phyloP scores from a whole-genome alignment of 2,888 invertebrate species.

The Drosophila tripunctata region DNA sequence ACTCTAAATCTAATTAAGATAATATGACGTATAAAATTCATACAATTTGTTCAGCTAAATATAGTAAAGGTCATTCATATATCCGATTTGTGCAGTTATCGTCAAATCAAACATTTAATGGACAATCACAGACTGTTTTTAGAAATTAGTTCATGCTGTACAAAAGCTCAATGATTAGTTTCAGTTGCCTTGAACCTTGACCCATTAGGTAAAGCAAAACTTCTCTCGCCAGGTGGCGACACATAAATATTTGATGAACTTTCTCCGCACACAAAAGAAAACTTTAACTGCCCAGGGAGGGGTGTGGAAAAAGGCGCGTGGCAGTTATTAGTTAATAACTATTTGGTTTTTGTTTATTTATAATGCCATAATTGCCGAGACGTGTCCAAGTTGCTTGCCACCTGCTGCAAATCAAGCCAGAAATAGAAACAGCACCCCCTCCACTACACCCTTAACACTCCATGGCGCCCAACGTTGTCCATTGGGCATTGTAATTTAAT shows the following conservation, averaged over 20 bases:
- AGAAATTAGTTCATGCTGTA: slow-evolving; percentile 52
- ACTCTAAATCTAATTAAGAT: not conserved
- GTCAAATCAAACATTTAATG: slow-evolving; percentile 8
- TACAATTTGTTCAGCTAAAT: not conserved
- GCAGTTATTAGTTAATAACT: slow-evolving; percentile 75
- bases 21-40: not conserved
- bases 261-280: slow-evolving; percentile 27
- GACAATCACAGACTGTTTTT: slow-evolving; percentile 3
- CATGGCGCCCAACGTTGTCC: slow-evolving; percentile 32
- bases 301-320: slow-evolving; percentile 30
- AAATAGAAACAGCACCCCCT: slow-evolving; percentile 19
- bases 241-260: slow-evolving; percentile 63
- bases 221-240: slow-evolving; percentile 46
- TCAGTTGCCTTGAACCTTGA: slow-evolving; percentile 56
- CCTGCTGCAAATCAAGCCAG: slow-evolving; percentile 45
- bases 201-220: slow-evolving; percentile 3
- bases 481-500: slow-evolving; percentile 74
- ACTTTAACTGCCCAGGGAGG: not conserved
- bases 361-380: slow-evolving; percentile 69
- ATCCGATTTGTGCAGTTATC: slow-evolving; percentile 6
- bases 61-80: slow-evolving; percentile 16
- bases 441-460: not conserved
- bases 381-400: slow-evolving; percentile 56
- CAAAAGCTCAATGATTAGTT: slow-evolving; percentile 54
- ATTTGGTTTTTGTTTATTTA: slow-evolving; percentile 75